phyloP scores from a whole-genome alignment of 2,888 invertebrate genomes.

The Tipula lateralis region DNA sequence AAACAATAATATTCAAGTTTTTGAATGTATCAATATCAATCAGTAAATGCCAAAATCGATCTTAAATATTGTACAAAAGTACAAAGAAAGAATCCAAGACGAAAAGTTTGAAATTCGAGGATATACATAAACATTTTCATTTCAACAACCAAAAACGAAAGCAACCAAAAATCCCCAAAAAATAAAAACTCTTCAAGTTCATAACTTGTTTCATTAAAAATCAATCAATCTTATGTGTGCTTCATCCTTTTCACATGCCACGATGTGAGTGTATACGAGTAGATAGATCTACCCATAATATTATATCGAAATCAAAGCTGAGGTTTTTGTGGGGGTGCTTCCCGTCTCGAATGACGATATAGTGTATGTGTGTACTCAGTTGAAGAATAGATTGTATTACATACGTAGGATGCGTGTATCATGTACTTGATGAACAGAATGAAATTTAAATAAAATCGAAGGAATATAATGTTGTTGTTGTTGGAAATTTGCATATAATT shows the following conservation, averaged over 20 bases:
- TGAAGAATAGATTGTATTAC: not conserved
- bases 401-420: not conserved
- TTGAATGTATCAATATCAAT: conserved; percentile 24
- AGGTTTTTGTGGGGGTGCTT: not conserved
- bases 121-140: not conserved
- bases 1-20: not conserved
- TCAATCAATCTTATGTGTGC: not conserved
- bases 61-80: not conserved
- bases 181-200: conserved; percentile 1
- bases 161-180: not conserved
- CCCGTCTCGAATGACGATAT: not conserved
- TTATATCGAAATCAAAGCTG: not conserved
- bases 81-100: not conserved
- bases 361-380: not conserved
- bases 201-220: conserved; percentile 24
- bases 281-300: not conserved
- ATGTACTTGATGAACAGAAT: not conserved
- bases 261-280: not conserved
- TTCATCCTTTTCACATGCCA: not conserved
- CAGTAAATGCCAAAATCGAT: not conserved
- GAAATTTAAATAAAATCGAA: not conserved
- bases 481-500: conserved; percentile 1
- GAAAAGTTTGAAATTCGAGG: not conserved
- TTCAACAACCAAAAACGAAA: not conserved
- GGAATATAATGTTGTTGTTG: not conserved